Conservation (phyloP, 2,888 invertebrate species). For the Caenorhabditis angaria region DNA sequence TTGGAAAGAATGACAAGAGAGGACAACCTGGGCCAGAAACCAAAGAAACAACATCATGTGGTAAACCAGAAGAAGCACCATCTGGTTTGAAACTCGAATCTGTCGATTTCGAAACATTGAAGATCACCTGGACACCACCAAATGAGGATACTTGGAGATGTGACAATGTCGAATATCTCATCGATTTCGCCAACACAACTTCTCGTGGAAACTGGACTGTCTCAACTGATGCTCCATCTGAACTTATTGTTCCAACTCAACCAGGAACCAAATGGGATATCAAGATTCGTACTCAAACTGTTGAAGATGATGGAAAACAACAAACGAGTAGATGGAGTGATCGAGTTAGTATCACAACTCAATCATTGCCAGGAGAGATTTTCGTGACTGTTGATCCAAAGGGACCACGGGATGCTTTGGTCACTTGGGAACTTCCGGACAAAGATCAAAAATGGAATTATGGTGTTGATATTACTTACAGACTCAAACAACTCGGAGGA, state of each 20-base stretch:
- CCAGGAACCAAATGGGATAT: constrained; percentile 71
- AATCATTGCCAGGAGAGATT: constrained; percentile 68
- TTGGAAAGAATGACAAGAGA: constrained; percentile 70
- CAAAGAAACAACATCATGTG: constrained; percentile 70
- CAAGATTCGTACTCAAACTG: constrained; percentile 71
- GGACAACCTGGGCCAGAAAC: constrained; percentile 71
- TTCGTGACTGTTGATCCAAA: constrained; percentile 70
- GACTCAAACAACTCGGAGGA: constrained; percentile 64
- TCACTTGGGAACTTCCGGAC: constrained; percentile 70
- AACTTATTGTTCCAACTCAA: constrained; percentile 53
- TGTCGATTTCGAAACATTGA: constrained; percentile 64
- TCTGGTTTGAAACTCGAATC: constrained; percentile 63
- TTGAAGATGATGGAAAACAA: constrained; percentile 67
- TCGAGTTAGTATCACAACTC: constrained; percentile 58
- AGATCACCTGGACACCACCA: constrained; percentile 69
- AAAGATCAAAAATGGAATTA: constrained; percentile 72
- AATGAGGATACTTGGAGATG: constrained; percentile 71
- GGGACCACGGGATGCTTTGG: constrained; percentile 65
- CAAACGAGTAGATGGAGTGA: constrained; percentile 68
- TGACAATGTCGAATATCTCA: constrained; percentile 65
- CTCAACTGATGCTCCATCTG: constrained; percentile 51
- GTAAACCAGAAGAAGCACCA: constrained; percentile 70
- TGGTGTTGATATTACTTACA: constrained; percentile 72
- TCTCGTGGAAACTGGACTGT: constrained; percentile 56
- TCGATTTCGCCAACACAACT: constrained; percentile 70